Evolutionary conservation across 2,113 vertebrate genomes (phyloP).

Genomic region (Upupa epops): DNA sequence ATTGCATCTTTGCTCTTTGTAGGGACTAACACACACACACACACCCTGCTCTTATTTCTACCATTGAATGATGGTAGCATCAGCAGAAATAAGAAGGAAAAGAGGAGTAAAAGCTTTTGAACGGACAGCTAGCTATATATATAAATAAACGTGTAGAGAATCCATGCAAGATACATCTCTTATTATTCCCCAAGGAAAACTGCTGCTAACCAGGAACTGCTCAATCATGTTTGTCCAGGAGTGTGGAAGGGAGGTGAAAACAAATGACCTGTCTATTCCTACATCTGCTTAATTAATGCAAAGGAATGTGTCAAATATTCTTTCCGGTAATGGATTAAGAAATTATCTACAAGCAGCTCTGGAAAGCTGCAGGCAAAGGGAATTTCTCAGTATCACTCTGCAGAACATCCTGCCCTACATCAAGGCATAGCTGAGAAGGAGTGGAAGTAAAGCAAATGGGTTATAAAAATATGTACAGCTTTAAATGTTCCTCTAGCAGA

Average conservation of each 20-base stretch:
- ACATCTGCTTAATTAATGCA: conserved; percentile 59
- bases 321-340: conserved; percentile 49
- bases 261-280: not conserved
- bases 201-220: not conserved
- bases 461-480: conserved; percentile 47
- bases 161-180: not conserved
- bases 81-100: not conserved
- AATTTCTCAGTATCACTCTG: conserved; percentile 30
- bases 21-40: no score
- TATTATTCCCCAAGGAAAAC: not conserved
- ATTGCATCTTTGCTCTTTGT: not conserved
- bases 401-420: conserved; percentile 30
- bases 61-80: not conserved
- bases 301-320: conserved; percentile 30
- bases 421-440: conserved; percentile 4
- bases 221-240: not conserved
- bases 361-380: conserved; percentile 55
- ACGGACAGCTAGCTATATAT: not conserved
- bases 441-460: not conserved
- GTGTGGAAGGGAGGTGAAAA: not conserved
- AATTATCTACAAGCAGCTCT: conserved; percentile 42
- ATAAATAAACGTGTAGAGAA: not conserved
- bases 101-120: not conserved
- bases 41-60: not conserved
- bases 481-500: conserved; percentile 45